Evolutionary conservation across 2,888 invertebrate species (phyloP).

Genomic region (Netelia inedita): DNA sequence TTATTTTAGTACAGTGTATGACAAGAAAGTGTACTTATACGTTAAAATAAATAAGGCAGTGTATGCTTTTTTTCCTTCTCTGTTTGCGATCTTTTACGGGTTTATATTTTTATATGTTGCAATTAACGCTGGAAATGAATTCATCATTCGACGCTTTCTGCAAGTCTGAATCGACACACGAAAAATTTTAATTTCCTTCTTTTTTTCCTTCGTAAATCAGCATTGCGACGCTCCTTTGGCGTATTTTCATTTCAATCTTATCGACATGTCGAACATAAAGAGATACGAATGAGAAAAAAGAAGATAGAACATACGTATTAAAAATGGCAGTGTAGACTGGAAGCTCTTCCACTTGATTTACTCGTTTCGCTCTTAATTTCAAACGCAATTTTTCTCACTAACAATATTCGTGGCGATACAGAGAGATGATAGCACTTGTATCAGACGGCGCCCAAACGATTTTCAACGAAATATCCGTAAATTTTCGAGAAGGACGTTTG

Average conservation of each 20-base stretch:
- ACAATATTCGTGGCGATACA: constrained; percentile 70
- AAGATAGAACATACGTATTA: constrained; percentile 24
- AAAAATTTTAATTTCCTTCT: constrained; percentile 16
- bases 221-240: constrained; percentile 25
- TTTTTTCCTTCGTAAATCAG: constrained; percentile 29
- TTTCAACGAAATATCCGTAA: constrained; percentile 33
- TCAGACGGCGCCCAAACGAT: constrained; percentile 69
- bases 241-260: background rate
- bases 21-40: constrained; percentile 81
- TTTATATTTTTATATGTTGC: constrained; percentile 42
- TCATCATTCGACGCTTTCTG: constrained; percentile 55
- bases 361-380: constrained; percentile 32
- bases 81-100: constrained; percentile 42
- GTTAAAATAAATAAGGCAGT: constrained; percentile 85
- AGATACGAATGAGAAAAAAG: constrained; percentile 33
- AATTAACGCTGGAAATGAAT: constrained; percentile 58
- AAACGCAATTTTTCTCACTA: constrained; percentile 62
- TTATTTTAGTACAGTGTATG: constrained; percentile 81
- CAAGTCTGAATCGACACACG: background rate
- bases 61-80: constrained; percentile 75
- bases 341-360: constrained; percentile 69
- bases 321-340: constrained; percentile 77
- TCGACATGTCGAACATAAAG: constrained; percentile 14
- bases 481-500: constrained; percentile 58
- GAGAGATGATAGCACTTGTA: constrained; percentile 72